Evolutionary conservation across 2,113 vertebrate species (phyloP), one percentile per base, ranked within the genome.

Genomic region (Oreochromis tanganicae): DNA sequence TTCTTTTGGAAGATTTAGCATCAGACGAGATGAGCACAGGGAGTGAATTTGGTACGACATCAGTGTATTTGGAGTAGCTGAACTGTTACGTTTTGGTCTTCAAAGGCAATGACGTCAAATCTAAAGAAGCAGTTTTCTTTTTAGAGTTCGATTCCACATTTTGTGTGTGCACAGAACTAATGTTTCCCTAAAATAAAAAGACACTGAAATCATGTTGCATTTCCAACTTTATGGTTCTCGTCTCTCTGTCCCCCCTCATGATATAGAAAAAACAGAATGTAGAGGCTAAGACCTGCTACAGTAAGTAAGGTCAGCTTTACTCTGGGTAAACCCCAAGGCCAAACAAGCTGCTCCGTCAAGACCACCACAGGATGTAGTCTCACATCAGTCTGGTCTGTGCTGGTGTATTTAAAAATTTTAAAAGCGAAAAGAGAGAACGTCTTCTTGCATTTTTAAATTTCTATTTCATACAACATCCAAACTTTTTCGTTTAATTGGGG

Each of bases 1-100:
- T 78, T 61, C 27, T n/a, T 48, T 41, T 50, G 57, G 63, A 89
- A 55, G 36, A 81, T 82, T 82, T 71, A 82, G 48, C 61, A 56
- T 80, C 82, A 48, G 63, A 86, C 24, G 9, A 19, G 81, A 87
- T 61, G 46, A 78, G 24, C 14, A 21, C 50, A 63, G 16, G 38
- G 29, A 6, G 81, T 38, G 24, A 41, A 68, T 63, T 43, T 32
- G 4, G 29, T 9, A 11, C 36, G 2, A 11, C 24, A 16, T 27
- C 34, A 12, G 1, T 68, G 41, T 12, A n/a, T 55, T 9, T 73
- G 46, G 34, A 55, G 19, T n/a, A 61, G 55, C 14, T 5, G 46
- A 55, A 34, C 32, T 14, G 24, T 66, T 55, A 82, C 21, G 61
- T 38, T 68, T 68, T 46, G 54, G n/a, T 24, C 38, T 85, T 7